Evolutionary conservation across 2,888 invertebrate species (phyloP), one percentile per base, ranked within the genome.

Genomic region (Tiphia femorata): DNA sequence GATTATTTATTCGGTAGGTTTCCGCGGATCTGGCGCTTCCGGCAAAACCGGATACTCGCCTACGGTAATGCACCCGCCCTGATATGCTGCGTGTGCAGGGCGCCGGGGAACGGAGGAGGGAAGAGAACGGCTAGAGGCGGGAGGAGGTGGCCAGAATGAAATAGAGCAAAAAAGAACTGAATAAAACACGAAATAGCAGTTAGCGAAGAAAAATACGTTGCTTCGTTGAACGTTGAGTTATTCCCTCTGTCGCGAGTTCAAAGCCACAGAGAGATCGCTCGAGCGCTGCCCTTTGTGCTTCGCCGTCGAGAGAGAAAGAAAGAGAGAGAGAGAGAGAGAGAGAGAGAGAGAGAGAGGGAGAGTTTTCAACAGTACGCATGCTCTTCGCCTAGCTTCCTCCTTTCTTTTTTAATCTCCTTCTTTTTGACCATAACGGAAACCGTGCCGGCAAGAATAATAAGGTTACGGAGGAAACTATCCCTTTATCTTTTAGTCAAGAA

Each of bases 1-100:
- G 77, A 77, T 78, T 79, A 79, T 79, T 78, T 79, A 79, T 79
- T 77, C 77, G 78, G 65, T 71, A 78, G 78, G 74, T 76, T 78
- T 78, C 77, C 75, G 77, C 67, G 73, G 67, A 73, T 70, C 73
- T 74, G 67, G 73, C 60, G 61, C 67, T 72, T 75, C 72, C 75
- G 75, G 74, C 67, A 69, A 71, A 68, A 73, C 69, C 76, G 75
- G 77, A 77, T 70, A 70, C 71, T 64, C 73, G 77, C 74, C 75
- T 72, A 72, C 73, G 75, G 72, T 78, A 78, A 78, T 77, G 76
- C 72, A 76, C 73, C 72, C 70, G 58, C 65, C 61, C 70, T 62
- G 67, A 66, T 66, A 58, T 55, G 43, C 52, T 40, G 56, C 49
- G 50, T 49, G 62, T 49, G 58, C 49, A n/a, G n/a, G n/a, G n/a